Conservation (phyloP, 2,888 invertebrate species). For the Hofmannophila pseudospretella region DNA sequence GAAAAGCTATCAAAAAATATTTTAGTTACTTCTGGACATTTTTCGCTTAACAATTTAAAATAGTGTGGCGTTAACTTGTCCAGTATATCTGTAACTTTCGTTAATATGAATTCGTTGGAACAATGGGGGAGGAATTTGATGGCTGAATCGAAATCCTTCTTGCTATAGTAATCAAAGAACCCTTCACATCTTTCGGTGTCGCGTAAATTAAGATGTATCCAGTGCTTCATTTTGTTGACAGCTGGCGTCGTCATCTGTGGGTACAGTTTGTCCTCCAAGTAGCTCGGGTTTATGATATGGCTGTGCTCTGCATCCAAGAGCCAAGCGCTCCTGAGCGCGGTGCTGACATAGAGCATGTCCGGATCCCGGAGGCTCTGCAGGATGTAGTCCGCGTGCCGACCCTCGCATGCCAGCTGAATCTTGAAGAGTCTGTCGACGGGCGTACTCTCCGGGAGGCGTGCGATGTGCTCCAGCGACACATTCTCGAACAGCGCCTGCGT, state of each 20-base stretch:
- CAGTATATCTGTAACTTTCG: constrained; percentile 29
- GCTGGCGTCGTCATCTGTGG: constrained; percentile 48
- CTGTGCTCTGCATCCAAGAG: constrained; percentile 31
- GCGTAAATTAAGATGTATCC: constrained; percentile 33
- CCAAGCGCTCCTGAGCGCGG: constrained; percentile 49
- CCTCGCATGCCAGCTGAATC: constrained; percentile 48
- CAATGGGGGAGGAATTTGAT: constrained; percentile 42
- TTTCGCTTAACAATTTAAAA: constrained; percentile 43
- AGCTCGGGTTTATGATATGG: constrained; percentile 40
- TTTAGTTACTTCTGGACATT: constrained; percentile 31
- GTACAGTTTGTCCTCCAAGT: constrained; percentile 43
- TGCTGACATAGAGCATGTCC: constrained; percentile 52
- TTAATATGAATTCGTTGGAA: constrained; percentile 30
- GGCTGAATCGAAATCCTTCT: constrained; percentile 27
- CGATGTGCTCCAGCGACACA: constrained; percentile 16
- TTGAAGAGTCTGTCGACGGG: constrained; percentile 47
- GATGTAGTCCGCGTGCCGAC: constrained; percentile 40
- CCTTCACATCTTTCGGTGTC: constrained; percentile 33
- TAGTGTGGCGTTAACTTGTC: constrained; percentile 34
- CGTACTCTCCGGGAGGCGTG: constrained; percentile 28
- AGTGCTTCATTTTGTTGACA: constrained; percentile 43
- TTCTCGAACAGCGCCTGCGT: constrained; percentile 18
- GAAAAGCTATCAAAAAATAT: constrained; percentile 38
- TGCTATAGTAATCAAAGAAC: constrained; percentile 44
- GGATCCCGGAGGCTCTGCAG: constrained; percentile 41